A percentile compares a stretch with the other conserved stretches of the same genome.
These are phyloP conservation scores for Ormyrus pomaceus DNA, from an alignment of 2,888 invertebrate species.

Conservation along the genomic window DNA sequence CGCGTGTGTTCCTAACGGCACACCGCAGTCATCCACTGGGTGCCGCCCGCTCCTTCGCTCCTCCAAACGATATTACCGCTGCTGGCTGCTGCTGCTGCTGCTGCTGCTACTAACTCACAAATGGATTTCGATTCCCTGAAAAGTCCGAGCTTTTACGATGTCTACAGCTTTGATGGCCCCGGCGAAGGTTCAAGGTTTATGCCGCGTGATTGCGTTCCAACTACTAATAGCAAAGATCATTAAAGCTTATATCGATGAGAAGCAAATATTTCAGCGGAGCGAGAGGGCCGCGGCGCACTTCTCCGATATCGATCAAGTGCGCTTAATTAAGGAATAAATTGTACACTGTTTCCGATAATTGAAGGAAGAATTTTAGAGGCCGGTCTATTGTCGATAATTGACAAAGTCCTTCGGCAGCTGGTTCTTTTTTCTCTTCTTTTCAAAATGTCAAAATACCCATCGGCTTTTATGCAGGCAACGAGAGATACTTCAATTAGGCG, in stretches of 20 bases:
- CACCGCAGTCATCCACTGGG: not conserved
- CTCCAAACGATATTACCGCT: conserved; percentile 11
- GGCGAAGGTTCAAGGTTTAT: too few species aligned
- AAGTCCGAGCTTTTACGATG: conserved; percentile 2
- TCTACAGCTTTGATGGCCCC: not conserved
- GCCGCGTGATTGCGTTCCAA: too few species aligned
- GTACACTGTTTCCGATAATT: conserved; percentile 2
- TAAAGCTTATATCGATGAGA: too few species aligned
- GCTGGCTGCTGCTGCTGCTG: conserved; percentile 6
- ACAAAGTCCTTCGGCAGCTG: conserved; percentile 1
- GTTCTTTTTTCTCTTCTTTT: not conserved
- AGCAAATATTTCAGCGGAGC: too few species aligned
- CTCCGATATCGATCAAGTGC: too few species aligned
- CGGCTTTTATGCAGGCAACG: conserved; percentile 10
- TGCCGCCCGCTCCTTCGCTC: conserved; percentile 33
- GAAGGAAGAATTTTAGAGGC: not conserved
- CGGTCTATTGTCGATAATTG: conserved; percentile 10
- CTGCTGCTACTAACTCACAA: not conserved
- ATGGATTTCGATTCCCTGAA: conserved; percentile 3
- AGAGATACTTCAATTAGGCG: conserved; percentile 46
- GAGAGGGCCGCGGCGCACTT: too few species aligned
- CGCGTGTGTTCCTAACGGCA: conserved; percentile 46
- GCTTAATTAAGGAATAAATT: conserved; percentile 17
- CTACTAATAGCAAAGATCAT: too few species aligned
- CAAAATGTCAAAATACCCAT: conserved; percentile 12